phyloP scores from a whole-genome alignment of 2,888 invertebrate genomes.

The Morpho helenor region DNA sequence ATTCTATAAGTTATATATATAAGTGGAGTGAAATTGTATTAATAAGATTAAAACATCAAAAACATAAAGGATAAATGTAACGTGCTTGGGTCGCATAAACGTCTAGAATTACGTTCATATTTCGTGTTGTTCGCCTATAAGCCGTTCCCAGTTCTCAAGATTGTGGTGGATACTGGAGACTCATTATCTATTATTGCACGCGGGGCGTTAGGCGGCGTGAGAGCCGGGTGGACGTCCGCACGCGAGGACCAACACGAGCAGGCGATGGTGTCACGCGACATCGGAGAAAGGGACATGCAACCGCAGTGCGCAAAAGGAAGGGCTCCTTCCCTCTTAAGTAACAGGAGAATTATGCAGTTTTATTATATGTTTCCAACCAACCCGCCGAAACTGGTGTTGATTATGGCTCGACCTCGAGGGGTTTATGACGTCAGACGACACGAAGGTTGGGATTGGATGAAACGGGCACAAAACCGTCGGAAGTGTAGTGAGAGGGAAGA shows the following conservation, averaged over 20 bases:
- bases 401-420: no score
- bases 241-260: constrained; percentile 51
- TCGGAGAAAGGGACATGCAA: neutral
- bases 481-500: no score
- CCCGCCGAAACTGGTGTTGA: no score
- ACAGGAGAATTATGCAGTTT: neutral
- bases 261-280: constrained; percentile 41
- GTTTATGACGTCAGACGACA: no score
- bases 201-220: constrained; percentile 31
- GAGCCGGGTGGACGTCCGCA: constrained; percentile 26
- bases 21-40: no score
- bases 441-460: no score
- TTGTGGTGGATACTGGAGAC: constrained; percentile 17
- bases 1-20: no score
- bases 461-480: no score
- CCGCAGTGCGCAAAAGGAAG: neutral
- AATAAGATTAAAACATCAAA: neutral
- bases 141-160: constrained; percentile 11
- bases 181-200: constrained; percentile 23
- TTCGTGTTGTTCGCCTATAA: constrained; percentile 20
- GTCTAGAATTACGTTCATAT: constrained; percentile 11
- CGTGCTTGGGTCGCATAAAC: constrained; percentile 7
- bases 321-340: no score
- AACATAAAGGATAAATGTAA: neutral
- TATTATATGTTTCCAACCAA: no score